Evolutionary conservation across 2,888 invertebrate genomes (phyloP), one percentile per base, ranked within the genome.

Genomic region (Timema podura): DNA sequence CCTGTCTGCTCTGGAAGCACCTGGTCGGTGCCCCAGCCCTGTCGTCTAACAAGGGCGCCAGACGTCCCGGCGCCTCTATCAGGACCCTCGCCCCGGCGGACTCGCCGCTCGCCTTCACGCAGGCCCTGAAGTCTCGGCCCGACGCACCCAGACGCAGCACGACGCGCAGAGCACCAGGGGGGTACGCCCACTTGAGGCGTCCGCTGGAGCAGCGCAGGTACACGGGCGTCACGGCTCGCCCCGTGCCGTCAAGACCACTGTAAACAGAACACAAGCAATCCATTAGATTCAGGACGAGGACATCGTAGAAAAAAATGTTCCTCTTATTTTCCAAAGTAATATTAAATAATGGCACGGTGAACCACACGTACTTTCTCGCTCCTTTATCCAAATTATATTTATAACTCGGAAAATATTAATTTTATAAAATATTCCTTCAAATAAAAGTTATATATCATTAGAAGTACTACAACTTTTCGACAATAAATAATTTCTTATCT

Each of bases 181-280:
- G 91, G 79, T 91, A 91, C 76, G 87, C 81, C 92, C 92, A 92
- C n/a, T 86, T 84, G 11, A 92, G 86, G 30, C 83, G 82, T 46
- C 92, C 92, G 72, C 89, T 88, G 30, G 89, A 84, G 77, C 92
- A 92, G 47, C 91, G 85, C 67, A 92, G 85, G 81, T 91, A 91
- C 51, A 92, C 89, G 0, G 91, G 91, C 51, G 89, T 89, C 66
- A 92, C 90, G 5, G 89, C 90, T 69, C 89, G 85, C 71, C 79
- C 81, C 8, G 82, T 78, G 78, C 83, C 80, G 7, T 78, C 76
- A 74, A 87, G 78, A 6, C 89, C 88, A 78, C 90, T 90, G 83
- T 51, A 86, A 86, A 73, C 66, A 51, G 7, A 8, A n/a, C 9
- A 16, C 30, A 30, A 30, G 30, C 30, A 30, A 30, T 30, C 30